phyloP scores from a whole-genome alignment of 2,797 vertebrate genomes.

The Amblyraja radiata region DNA sequence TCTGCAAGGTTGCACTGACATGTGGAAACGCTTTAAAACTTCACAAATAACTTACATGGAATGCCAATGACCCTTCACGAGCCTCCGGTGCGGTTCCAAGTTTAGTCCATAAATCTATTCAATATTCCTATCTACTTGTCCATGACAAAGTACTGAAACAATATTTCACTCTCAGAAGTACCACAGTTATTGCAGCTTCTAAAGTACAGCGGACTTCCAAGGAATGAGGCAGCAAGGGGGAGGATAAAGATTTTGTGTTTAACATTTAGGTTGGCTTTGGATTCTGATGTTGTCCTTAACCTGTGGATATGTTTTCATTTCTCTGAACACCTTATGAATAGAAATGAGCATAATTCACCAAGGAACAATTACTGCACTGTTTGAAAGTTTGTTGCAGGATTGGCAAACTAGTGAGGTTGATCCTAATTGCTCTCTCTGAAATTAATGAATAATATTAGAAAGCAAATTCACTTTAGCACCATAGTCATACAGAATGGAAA shows the following conservation, averaged over 20 bases:
- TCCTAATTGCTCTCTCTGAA: background rate
- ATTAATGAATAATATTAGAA: background rate
- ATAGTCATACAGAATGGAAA: background rate
- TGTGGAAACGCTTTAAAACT: slow-evolving; percentile 36
- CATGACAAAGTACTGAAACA: slow-evolving; percentile 15
- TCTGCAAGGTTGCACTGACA: background rate
- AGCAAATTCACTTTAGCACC: background rate
- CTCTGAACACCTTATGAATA: background rate
- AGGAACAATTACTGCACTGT: background rate
- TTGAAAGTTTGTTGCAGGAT: background rate
- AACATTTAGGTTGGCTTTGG: background rate
- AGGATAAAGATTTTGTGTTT: background rate
- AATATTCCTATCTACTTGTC: slow-evolving; percentile 17
- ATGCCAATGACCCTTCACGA: slow-evolving; percentile 8
- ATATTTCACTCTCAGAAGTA: slow-evolving; percentile 21
- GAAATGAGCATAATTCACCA: background rate
- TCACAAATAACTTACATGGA: slow-evolving; percentile 28
- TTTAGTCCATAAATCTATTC: slow-evolving; percentile 17
- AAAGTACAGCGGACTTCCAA: slow-evolving; percentile 1
- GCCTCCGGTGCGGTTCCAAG: background rate
- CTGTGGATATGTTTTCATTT: background rate
- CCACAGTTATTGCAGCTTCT: background rate
- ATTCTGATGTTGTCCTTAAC: background rate
- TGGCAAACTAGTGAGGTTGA: background rate
- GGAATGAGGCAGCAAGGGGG: background rate